phyloP scores from a whole-genome alignment of 2,113 vertebrate species.

The Bettongia penicillata region DNA sequence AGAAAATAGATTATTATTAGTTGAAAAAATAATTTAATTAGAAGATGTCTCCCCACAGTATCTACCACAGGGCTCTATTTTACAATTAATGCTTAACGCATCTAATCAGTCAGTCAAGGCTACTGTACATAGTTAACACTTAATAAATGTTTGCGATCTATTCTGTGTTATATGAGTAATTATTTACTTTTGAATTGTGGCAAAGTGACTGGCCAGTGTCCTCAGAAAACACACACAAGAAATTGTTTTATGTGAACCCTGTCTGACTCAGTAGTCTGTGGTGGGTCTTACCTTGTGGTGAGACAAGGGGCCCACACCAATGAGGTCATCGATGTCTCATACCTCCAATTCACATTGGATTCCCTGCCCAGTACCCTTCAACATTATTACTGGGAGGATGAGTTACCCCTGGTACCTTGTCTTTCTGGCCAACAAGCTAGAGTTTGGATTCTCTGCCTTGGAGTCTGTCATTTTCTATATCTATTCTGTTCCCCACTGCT shows the following conservation, averaged over 20 bases:
- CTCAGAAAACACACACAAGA: neutral
- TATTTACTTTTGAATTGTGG: neutral
- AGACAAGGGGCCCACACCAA: neutral
- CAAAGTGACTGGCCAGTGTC: neutral
- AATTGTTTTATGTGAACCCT: neutral
- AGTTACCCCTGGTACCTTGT: constrained; percentile 51
- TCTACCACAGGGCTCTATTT: neutral
- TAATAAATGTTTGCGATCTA: neutral
- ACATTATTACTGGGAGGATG: constrained; percentile 41
- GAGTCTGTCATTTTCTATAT: constrained; percentile 52
- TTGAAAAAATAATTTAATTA: neutral
- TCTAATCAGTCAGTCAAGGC: neutral
- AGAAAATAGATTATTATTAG: neutral
- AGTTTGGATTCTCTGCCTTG: constrained; percentile 54
- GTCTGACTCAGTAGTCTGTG: constrained; percentile 4
- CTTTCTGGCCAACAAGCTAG: constrained; percentile 58
- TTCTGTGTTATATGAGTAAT: neutral
- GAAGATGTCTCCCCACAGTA: neutral
- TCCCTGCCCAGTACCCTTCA: constrained; percentile 51
- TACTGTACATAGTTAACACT: neutral
- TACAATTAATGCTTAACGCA: neutral
- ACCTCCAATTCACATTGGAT: constrained; percentile 40
- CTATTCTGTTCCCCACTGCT: constrained; percentile 4
- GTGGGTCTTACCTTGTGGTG: neutral
- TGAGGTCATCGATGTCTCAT: constrained; percentile 27